phyloP scores from a whole-genome alignment of 2,888 invertebrate genomes.

The Meteorus colon region DNA sequence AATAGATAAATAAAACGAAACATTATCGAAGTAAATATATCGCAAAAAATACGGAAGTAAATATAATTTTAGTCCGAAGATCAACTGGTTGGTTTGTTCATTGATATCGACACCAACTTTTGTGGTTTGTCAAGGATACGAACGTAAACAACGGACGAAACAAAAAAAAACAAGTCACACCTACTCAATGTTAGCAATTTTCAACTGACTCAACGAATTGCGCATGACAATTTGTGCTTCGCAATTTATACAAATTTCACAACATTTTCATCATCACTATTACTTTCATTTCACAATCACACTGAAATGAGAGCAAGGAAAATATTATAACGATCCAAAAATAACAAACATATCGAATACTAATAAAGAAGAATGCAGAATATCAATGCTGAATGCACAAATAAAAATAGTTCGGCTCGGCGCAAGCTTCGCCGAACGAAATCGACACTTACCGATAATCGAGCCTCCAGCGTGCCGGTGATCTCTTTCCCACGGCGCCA shows the following conservation, averaged over 20 bases:
- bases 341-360: neutral
- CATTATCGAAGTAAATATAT: neutral
- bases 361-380: neutral
- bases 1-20: neutral
- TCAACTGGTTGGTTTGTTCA: neutral
- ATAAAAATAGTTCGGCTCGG: neutral
- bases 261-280: neutral
- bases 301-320: too few relatives aligned
- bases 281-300: neutral
- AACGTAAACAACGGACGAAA: neutral
- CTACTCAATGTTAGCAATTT: neutral
- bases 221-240: neutral
- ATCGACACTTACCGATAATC: conserved; percentile 55
- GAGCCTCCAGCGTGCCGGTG: conserved; percentile 46
- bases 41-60: neutral
- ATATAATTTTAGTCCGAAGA: neutral
- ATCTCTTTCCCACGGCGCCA: conserved; percentile 56
- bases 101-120: neutral
- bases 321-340: neutral
- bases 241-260: neutral
- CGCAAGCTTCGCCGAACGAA: conserved; percentile 37
- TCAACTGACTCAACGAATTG: neutral
- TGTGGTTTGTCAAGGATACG: neutral
- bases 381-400: neutral
- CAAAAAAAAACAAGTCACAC: neutral